Percentiles rank a stretch among this genome's conserved stretches.
Conservation (phyloP, 1,140 invertebrate genomes). For the Drosophila ercepeae region DNA sequence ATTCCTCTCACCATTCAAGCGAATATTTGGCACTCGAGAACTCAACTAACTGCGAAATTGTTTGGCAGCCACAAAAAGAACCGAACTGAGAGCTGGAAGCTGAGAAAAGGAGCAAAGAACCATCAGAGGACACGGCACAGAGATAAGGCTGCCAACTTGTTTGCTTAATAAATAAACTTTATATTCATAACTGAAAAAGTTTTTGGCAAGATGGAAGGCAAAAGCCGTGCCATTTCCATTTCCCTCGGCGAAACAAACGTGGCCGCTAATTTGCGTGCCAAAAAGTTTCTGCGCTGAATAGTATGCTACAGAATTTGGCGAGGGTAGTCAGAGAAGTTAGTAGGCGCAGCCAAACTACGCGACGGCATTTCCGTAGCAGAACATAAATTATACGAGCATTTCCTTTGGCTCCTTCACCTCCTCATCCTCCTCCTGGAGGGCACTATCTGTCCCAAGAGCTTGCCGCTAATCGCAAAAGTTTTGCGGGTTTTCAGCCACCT, state of each 20-base stretch:
- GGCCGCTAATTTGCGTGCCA: constrained; percentile 74
- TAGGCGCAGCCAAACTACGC: constrained; percentile 46
- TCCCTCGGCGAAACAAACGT: constrained; percentile 65
- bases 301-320: constrained; percentile 58
- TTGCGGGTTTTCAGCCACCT: constrained; percentile 57
- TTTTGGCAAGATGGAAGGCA: constrained; percentile 27
- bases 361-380: constrained; percentile 74
- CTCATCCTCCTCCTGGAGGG: constrained; percentile 7
- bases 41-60: constrained; percentile 59
- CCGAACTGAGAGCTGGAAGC: constrained; percentile 12
- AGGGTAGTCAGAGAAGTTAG: neutral
- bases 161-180: constrained; percentile 82
- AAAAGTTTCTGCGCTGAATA: constrained; percentile 67
- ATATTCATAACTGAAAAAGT: constrained; percentile 82
- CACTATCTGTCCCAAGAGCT: constrained; percentile 41
- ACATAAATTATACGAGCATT: constrained; percentile 76
- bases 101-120: constrained; percentile 28
- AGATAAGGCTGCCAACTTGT: constrained; percentile 78
- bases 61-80: constrained; percentile 59
- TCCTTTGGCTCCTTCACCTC: constrained; percentile 36
- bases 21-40: constrained; percentile 29
- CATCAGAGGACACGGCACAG: constrained; percentile 49
- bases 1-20: constrained; percentile 47
- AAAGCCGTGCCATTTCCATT: constrained; percentile 1
- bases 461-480: constrained; percentile 71